Conservation (phyloP, 2,888 invertebrate genomes). For the Papilio protenor region DNA sequence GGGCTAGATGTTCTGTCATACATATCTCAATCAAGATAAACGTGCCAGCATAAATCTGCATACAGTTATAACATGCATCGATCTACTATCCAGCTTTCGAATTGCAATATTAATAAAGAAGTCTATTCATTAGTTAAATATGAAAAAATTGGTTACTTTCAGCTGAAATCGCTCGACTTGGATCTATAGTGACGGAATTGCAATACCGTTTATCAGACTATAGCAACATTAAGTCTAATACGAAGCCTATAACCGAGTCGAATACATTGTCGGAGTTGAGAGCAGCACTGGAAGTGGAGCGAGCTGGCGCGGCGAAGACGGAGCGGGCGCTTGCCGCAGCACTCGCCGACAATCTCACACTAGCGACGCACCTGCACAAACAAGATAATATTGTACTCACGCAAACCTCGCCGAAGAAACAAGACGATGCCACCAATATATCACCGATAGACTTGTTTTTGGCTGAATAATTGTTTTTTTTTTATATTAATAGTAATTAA, state of each 20-base stretch:
- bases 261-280: slow-evolving; percentile 63
- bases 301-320: slow-evolving; percentile 64
- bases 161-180: slow-evolving; percentile 71
- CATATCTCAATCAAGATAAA: neutral
- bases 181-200: slow-evolving; percentile 62
- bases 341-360: slow-evolving; percentile 66
- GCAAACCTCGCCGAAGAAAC: slow-evolving; percentile 49
- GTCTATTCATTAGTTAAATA: neutral
- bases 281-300: slow-evolving; percentile 68
- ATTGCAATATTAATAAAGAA: neutral
- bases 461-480: slow-evolving; percentile 61
- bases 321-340: slow-evolving; percentile 71
- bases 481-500: neutral
- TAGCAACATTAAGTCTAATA: slow-evolving; percentile 47
- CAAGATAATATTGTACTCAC: slow-evolving; percentile 55
- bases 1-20: neutral
- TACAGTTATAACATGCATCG: neutral
- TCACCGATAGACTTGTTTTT: slow-evolving; percentile 74
- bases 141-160: slow-evolving; percentile 41
- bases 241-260: slow-evolving; percentile 49
- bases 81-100: neutral
- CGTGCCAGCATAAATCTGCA: neutral
- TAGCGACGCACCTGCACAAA: slow-evolving; percentile 63
- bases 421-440: slow-evolving; percentile 55
- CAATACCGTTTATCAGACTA: slow-evolving; percentile 56